Conservation (phyloP, 35 echinoderm and acorn worm genomes). For the Strongylocentrotus purpuratus region DNA sequence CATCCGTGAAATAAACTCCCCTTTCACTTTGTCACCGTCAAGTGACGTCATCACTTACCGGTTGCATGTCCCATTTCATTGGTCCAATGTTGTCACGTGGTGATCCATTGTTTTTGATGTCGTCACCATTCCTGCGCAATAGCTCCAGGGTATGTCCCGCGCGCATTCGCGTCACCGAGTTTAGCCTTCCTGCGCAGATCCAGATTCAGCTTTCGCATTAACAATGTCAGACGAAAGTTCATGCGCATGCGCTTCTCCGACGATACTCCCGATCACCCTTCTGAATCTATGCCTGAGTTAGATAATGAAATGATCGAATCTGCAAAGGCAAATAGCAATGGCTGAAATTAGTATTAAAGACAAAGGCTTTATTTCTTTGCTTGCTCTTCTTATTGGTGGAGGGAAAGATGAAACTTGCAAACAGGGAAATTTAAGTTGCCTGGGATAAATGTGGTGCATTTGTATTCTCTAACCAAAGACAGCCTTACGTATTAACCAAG, state of each 20-base stretch:
- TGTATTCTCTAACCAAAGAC: neutral
- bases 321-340: conserved; percentile 34
- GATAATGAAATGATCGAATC: conserved; percentile 17
- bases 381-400: neutral
- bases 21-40: neutral
- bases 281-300: conserved; percentile 43
- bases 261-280: conserved; percentile 39
- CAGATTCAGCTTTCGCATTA: conserved; percentile 30
- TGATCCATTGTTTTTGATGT: conserved; percentile 20
- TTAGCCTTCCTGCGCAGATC: conserved; percentile 41
- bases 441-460: neutral
- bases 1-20: neutral
- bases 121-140: neutral
- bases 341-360: neutral
- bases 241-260: conserved; percentile 52
- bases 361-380: neutral
- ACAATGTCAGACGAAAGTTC: conserved; percentile 45
- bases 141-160: conserved; percentile 45
- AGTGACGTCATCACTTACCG: conserved; percentile 23
- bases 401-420: neutral
- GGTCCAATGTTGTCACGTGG: conserved; percentile 31
- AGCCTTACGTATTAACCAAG: neutral
- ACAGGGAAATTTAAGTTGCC: neutral
- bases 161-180: conserved; percentile 35
- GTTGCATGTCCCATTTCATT: conserved; percentile 40